Evolutionary conservation across 2,888 invertebrate species (phyloP), one percentile per base, ranked within the genome.

Genomic region (Calameuta filiformis): DNA sequence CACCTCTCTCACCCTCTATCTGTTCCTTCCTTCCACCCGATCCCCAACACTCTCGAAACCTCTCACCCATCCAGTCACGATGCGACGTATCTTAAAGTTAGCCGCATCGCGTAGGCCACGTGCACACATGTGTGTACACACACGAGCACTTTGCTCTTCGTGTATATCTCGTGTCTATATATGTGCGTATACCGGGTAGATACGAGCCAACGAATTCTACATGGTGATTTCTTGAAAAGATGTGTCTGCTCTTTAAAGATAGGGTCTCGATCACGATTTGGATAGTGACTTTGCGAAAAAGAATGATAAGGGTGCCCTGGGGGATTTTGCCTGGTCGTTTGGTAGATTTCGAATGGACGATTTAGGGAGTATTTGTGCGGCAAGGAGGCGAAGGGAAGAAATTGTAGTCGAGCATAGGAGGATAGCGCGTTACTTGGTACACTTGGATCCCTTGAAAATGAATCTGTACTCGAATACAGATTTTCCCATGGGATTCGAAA

Each of bases 41-140:
- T 56, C 23, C 56, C 56, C 23, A 56, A 56, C 56, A 56, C 56
- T 56, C 56, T 23, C 23, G 23, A 56, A 56, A 56, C 56, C 86
- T 84, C 84, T 80, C 83, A 83, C 83, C 82, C 83, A 83, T 82
- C 82, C 83, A 84, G 83, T 56, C 85, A 81, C 88, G 88, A 91
- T 88, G 85, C 87, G 88, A 88, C 87, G 84, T 87, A 90, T 90
- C 90, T 90, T 90, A 85, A 88, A 87, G 87, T 88, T 85, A 82
- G 85, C 84, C 87, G 83, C 82, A 23, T 56, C 56, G 56, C 56
- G 40, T 40, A 56, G 56, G 56, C 23, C 56, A 56, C 56, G 56
- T 56, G 9, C 56, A 23, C 9, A 23, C 56, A 56, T 56, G 56
- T 56, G 56, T 56, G 23, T 23, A 56, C 56, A 23, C 15, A 15